Base-by-base conservation (phyloP, 2,113 vertebrate species). In the Siniperca chuatsi region DNA sequence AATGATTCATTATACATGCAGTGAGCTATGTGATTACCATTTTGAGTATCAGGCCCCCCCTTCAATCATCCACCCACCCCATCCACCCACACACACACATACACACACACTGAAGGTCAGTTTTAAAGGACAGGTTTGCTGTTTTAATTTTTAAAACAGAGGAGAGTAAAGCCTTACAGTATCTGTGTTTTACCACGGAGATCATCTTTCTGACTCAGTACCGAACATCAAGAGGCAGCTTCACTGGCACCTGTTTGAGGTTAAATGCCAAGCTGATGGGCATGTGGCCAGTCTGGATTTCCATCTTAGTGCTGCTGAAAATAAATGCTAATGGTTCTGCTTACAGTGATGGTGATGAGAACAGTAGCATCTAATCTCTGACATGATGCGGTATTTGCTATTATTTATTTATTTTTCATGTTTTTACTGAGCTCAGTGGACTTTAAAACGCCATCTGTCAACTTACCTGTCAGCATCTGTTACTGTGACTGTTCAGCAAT, bases 1-100 rank as follows among this genome's bases (percentile, higher is more conserved):
- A n/a, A 62, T 87, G 83, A 87, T 92, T 92, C 87, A 92, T 94
- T 93, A 93, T 92, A 91, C 92, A 92, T 92, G 88, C 92, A 91
- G 84, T 84, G 82, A 92, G 91, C 89, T 90, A 87, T 92, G 89
- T 86, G 88, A 92, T 94, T 94, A 92, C 88, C 90, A 92, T 93
- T 92, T 92, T 89, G 92, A 93, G 90, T 83, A 91, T 84, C 83
- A 62, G 76, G 79, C 77, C 69, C 74, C 74, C 87, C 84, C 55
- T 82, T 88, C 82, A 85, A 85, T 82, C 84, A 88, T 84, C 74
- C 89, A 81, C 79, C 61, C 77, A 48, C 84, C 61, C 82, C 54
- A 52, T 46, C 55, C 37, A 54, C 54, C 40, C 62, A 61, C 70
- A 77, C 35, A 35, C 70, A 72, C 18, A 54, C 37, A 62, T 54